Percentiles rank a stretch among this genome's conserved stretches.
These are phyloP conservation scores for Heliconius ethilla DNA, from an alignment of 2,888 invertebrate species.

Conservation along the genomic window DNA sequence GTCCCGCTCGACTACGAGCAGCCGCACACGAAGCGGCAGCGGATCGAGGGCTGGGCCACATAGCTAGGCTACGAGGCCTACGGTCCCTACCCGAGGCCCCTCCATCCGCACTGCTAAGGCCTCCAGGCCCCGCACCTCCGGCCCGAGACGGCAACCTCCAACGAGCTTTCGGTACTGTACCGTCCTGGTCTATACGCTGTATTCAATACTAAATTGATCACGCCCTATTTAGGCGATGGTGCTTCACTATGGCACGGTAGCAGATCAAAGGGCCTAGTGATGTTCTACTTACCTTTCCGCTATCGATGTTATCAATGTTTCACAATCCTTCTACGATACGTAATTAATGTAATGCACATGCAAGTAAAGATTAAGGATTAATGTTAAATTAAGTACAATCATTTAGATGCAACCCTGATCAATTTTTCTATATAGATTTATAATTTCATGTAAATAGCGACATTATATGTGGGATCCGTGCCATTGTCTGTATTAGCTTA, in stretches of 20 bases:
- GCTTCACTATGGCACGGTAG: slow-evolving; percentile 28
- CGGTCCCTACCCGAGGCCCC: slow-evolving; percentile 76
- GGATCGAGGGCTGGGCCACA: slow-evolving; percentile 96
- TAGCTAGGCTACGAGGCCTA: slow-evolving; percentile 84
- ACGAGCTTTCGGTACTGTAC: slow-evolving; percentile 63
- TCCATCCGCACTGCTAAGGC: slow-evolving; percentile 78
- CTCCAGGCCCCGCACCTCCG: slow-evolving; percentile 48
- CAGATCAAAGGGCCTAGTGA: slow-evolving; percentile 28
- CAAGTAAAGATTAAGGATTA: slow-evolving; percentile 66
- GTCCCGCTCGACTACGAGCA: slow-evolving; percentile 80
- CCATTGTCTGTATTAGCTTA: slow-evolving; percentile 80
- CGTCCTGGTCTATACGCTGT: slow-evolving; percentile 53
- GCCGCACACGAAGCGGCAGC: slow-evolving; percentile 89
- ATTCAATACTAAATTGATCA: slow-evolving; percentile 41
- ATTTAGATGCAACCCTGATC: slow-evolving; percentile 68
- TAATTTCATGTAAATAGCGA: slow-evolving; percentile 74
- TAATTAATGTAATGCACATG: slow-evolving; percentile 73
- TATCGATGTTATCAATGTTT: slow-evolving; percentile 46
- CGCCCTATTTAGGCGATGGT: slow-evolving; percentile 48
- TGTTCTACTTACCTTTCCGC: slow-evolving; percentile 29
- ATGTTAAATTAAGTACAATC: slow-evolving; percentile 73
- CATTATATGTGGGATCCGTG: slow-evolving; percentile 80
- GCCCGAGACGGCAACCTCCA: slow-evolving; percentile 51
- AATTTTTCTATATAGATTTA: slow-evolving; percentile 69
- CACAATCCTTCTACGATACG: slow-evolving; percentile 73